These are phyloP conservation scores for Chromobotia macracanthus DNA, from an alignment of 2,797 vertebrate genomes.

Conservation along the genomic window DNA sequence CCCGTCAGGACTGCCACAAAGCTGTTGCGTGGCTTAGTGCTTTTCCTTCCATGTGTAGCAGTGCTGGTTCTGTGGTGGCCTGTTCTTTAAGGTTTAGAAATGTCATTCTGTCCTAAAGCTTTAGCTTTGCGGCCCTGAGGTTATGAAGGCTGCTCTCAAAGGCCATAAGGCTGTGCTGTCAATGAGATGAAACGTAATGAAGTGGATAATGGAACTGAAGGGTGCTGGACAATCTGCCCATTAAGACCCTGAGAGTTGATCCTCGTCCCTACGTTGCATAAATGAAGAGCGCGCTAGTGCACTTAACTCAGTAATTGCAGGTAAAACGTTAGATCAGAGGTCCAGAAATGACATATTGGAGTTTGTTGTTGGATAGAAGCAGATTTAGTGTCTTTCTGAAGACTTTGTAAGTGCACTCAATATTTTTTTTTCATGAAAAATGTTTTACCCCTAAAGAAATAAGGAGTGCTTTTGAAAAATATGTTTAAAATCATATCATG, in stretches of 20 bases:
- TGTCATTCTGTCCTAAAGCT: neutral
- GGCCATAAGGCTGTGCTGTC: constrained; percentile 25
- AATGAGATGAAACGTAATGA: constrained; percentile 44
- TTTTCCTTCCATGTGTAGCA: constrained; percentile 2
- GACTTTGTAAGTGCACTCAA: constrained; percentile 1
- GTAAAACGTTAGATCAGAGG: constrained; percentile 32
- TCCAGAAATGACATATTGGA: constrained; percentile 9
- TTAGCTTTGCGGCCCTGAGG: constrained; percentile 40
- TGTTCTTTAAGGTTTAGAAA: constrained; percentile 41
- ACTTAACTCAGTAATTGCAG: constrained; percentile 38
- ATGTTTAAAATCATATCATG: neutral
- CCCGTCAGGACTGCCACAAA: constrained; percentile 37
- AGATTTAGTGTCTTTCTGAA: constrained; percentile 15
- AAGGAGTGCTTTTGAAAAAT: constrained; percentile 3
- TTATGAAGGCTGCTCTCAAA: constrained; percentile 38
- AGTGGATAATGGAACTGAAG: constrained; percentile 51
- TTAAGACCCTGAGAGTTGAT: constrained; percentile 37
- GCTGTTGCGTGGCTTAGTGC: constrained; percentile 37
- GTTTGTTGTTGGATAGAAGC: constrained; percentile 21
- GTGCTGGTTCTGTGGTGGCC: constrained; percentile 13
- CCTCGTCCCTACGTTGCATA: constrained; percentile 6
- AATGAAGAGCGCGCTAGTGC: constrained; percentile 34
- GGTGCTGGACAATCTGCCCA: constrained; percentile 38
- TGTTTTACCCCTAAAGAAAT: neutral
- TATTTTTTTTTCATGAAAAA: neutral